Evolutionary conservation across 2,113 vertebrate genomes (phyloP).

Genomic region (Leptobrachium ailaonicum): DNA sequence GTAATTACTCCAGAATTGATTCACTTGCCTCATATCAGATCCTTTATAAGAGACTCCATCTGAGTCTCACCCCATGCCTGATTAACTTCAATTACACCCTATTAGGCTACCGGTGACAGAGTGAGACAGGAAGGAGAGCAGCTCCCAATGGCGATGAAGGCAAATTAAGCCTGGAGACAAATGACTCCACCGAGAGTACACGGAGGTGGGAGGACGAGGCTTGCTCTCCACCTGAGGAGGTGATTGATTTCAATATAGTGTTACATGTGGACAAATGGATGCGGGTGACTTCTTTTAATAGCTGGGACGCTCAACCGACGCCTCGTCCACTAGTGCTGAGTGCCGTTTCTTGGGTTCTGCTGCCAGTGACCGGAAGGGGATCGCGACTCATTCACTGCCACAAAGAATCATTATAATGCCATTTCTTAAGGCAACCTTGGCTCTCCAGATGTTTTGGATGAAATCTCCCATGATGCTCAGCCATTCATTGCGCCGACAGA

Average conservation of each 20-base stretch:
- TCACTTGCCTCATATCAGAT: slow-evolving; percentile 52
- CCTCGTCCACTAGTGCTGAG: no score
- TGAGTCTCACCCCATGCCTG: slow-evolving; percentile 57
- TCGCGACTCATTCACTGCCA: no score
- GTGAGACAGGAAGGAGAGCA: slow-evolving; percentile 30
- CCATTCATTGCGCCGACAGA: no score
- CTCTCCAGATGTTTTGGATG: no score
- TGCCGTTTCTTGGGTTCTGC: no score
- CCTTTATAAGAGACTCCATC: slow-evolving; percentile 56
- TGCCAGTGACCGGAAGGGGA: no score
- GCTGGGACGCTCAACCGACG: no score
- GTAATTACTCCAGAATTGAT: slow-evolving; percentile 49
- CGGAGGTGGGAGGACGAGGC: slow-evolving; percentile 41
- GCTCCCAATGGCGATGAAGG: slow-evolving; percentile 28
- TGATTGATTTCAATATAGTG: slow-evolving; percentile 64
- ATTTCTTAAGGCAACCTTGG: no score
- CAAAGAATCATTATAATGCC: no score
- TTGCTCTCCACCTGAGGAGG: slow-evolving; percentile 51
- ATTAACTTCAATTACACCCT: slow-evolving; percentile 72
- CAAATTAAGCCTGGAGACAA: slow-evolving; percentile 48
- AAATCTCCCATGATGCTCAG: no score
- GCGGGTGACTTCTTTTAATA: slow-evolving; percentile 47
- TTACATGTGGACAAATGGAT: slow-evolving; percentile 61
- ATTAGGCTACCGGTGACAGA: slow-evolving; percentile 56
- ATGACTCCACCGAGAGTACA: slow-evolving; percentile 42